A percentile compares a stretch with the other conserved stretches of the same genome.
Evolutionary conservation across 1,140 invertebrate species (phyloP).

Genomic region (Stegodyphus mimosarum): DNA sequence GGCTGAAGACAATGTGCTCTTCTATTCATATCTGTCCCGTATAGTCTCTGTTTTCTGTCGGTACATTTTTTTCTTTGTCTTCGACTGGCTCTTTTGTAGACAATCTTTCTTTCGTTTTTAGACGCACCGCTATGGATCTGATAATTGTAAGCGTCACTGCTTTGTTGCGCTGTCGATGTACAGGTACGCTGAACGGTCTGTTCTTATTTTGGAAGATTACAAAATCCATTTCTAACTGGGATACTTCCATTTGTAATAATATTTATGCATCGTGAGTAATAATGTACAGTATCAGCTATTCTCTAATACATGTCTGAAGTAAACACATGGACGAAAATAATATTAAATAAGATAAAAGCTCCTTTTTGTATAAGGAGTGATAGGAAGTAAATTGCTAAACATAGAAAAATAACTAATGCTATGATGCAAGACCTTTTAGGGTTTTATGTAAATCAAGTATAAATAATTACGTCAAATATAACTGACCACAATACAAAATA

Average conservation of each 20-base stretch:
- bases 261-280: too few relatives aligned
- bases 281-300: too few relatives aligned
- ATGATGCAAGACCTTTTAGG: too few relatives aligned
- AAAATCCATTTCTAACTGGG: not conserved
- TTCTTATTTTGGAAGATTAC: not conserved
- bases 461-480: too few relatives aligned
- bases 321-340: too few relatives aligned
- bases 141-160: conserved; percentile 47
- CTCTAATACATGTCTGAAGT: too few relatives aligned
- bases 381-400: too few relatives aligned
- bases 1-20: conserved; percentile 58
- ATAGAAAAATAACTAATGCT: too few relatives aligned
- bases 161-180: conserved; percentile 11
- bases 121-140: conserved; percentile 39
- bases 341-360: too few relatives aligned
- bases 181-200: not conserved
- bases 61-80: conserved; percentile 37
- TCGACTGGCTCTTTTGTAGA: conserved; percentile 25
- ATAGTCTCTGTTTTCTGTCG: conserved; percentile 39
- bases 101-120: conserved; percentile 41
- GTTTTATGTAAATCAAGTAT: too few relatives aligned
- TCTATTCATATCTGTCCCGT: conserved; percentile 60
- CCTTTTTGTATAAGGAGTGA: too few relatives aligned
- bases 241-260: not conserved
- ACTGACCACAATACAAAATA: too few relatives aligned